Evolutionary conservation across 2,888 invertebrate species (phyloP).

Genomic region (Ornithoptera alexandrae): DNA sequence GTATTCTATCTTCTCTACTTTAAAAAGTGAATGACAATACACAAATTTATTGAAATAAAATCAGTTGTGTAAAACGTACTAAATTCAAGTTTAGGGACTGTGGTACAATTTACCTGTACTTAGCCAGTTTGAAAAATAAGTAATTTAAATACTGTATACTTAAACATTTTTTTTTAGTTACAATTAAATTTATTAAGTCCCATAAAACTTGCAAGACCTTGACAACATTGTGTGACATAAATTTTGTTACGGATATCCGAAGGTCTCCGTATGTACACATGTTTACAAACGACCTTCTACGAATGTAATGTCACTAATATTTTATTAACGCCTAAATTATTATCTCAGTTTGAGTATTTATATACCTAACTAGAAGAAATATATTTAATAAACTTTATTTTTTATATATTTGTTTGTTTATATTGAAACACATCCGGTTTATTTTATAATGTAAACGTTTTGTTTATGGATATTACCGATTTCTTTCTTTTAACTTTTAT

Average conservation of each 20-base stretch:
- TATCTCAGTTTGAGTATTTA: background rate
- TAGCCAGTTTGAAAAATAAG: background rate
- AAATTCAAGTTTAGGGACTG: no score
- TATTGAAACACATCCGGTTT: no score
- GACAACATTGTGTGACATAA: conserved; percentile 22
- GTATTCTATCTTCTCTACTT: no score
- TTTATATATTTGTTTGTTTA: no score
- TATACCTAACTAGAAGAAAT: background rate
- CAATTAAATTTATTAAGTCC: conserved; percentile 21
- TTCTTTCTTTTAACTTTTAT: no score
- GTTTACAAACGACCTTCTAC: conserved; percentile 13
- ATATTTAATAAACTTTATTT: no score
- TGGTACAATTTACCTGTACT: background rate
- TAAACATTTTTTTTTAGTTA: background rate
- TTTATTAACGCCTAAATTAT: background rate
- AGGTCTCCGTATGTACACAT: conserved; percentile 15
- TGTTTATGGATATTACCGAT: no score
- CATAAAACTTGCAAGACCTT: conserved; percentile 20
- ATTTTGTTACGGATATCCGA: conserved; percentile 25
- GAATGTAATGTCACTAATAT: conserved; percentile 8
- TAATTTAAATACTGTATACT: background rate
- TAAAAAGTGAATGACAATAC: no score
- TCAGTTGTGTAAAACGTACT: no score
- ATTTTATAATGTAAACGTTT: no score
- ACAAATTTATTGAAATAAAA: no score